Percentiles rank a stretch among this genome's conserved stretches.
These are phyloP conservation scores for Lochmaea crataegi DNA, from an alignment of 2,888 invertebrate species.

Conservation along the genomic window DNA sequence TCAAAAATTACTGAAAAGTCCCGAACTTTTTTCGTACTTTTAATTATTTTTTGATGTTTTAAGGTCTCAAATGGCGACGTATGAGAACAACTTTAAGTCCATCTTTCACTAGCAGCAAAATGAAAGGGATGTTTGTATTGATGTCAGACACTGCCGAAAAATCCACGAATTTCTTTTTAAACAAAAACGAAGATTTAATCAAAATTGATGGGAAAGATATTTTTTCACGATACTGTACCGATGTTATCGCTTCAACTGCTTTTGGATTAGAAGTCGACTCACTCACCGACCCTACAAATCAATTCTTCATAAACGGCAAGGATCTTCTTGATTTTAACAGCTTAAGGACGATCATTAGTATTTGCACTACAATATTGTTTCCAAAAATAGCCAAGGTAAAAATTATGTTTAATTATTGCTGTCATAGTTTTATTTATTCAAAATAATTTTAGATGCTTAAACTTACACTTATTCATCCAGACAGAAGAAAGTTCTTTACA, in stretches of 20 bases:
- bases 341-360: conserved; percentile 25
- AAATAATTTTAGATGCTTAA: conserved; percentile 25
- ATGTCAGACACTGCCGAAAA: conserved; percentile 43
- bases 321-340: conserved; percentile 60
- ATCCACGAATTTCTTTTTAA: conserved; percentile 27
- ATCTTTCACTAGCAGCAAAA: conserved; percentile 59
- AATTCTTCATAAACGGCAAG: conserved; percentile 69
- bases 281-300: conserved; percentile 66
- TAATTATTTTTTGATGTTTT: not conserved
- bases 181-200: conserved; percentile 45
- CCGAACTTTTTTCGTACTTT: not conserved
- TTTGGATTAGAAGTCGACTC: conserved; percentile 66
- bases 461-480: conserved; percentile 27
- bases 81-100: conserved; percentile 65
- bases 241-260: conserved; percentile 67
- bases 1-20: no score
- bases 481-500: conserved; percentile 44
- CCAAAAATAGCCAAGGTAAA: conserved; percentile 35
- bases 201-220: conserved; percentile 65
- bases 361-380: conserved; percentile 24
- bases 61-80: conserved; percentile 55
- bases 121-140: conserved; percentile 46
- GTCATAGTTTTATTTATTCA: not conserved
- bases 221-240: conserved; percentile 60
- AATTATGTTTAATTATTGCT: not conserved